phyloP scores from a whole-genome alignment of 2,888 invertebrate species.

The Melanostoma mellinum region DNA sequence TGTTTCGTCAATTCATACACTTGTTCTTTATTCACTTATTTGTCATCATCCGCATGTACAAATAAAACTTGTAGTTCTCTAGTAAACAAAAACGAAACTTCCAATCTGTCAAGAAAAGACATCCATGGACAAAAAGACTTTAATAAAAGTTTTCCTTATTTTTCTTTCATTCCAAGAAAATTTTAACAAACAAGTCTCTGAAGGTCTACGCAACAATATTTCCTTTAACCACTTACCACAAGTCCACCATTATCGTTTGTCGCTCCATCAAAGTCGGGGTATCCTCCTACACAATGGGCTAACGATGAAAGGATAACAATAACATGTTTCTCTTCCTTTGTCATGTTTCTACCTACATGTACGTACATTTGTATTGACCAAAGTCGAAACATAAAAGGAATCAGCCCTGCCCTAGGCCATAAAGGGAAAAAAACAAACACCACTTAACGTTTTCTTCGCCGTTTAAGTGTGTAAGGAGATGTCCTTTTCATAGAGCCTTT shows the following conservation, averaged over 20 bases:
- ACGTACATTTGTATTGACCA: too few species aligned
- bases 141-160: too few species aligned
- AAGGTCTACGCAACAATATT: neutral
- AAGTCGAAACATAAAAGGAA: too few species aligned
- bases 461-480: constrained; percentile 20
- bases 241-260: constrained; percentile 18
- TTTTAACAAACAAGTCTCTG: constrained; percentile 5
- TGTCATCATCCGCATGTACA: too few species aligned
- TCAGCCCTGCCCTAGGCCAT: neutral
- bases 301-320: constrained; percentile 42
- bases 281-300: constrained; percentile 18
- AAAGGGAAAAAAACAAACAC: constrained; percentile 28
- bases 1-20: too few species aligned
- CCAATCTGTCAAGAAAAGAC: too few species aligned
- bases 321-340: constrained; percentile 11
- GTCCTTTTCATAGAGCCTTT: constrained; percentile 21
- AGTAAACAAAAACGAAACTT: too few species aligned
- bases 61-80: too few species aligned
- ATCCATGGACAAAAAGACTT: too few species aligned
- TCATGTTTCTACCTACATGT: neutral
- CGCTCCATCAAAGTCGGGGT: constrained; percentile 40
- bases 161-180: too few species aligned
- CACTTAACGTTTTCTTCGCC: constrained; percentile 32
- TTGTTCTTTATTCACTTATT: too few species aligned
- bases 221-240: neutral